phyloP scores from a whole-genome alignment of 2,888 invertebrate genomes.

The Epicampocera succincta region DNA sequence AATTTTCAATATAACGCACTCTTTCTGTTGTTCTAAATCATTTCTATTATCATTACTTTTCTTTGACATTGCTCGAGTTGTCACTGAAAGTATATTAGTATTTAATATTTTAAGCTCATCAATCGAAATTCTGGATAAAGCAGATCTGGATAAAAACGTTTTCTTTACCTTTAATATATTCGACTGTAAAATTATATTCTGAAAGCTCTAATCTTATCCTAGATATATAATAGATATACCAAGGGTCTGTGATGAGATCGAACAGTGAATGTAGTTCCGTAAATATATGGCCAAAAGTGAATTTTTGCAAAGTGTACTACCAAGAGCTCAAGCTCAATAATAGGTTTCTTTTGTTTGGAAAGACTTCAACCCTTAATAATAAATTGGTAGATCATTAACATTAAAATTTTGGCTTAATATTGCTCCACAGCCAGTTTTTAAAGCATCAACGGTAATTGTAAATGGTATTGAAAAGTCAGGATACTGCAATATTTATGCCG shows the following conservation, averaged over 20 bases:
- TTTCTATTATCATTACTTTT: background rate
- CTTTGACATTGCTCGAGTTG: background rate
- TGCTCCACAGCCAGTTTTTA: constrained; percentile 36
- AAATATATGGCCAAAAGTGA: constrained; percentile 6
- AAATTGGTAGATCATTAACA: constrained; percentile 5
- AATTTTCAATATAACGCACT: background rate
- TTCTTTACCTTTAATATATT: constrained; percentile 68
- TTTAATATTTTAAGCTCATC: too few species aligned
- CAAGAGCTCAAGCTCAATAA: background rate
- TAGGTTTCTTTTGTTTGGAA: background rate
- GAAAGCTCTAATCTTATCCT: constrained; percentile 70
- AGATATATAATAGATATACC: constrained; percentile 63
- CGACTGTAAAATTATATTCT: constrained; percentile 70
- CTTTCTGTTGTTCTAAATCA: background rate
- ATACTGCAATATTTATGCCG: constrained; percentile 33
- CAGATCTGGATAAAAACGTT: too few species aligned
- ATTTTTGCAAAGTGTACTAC: constrained; percentile 15
- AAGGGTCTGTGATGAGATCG: constrained; percentile 45
- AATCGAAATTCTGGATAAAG: constrained; percentile 53
- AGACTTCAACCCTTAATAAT: background rate
- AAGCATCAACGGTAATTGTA: constrained; percentile 50
- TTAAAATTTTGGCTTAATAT: constrained; percentile 8
- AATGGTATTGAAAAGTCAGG: constrained; percentile 28
- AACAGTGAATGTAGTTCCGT: constrained; percentile 2
- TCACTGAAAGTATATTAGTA: too few species aligned